These are phyloP conservation scores for Myodes glareolus DNA, from an alignment of 2,113 vertebrate genomes.

Conservation along the genomic window DNA sequence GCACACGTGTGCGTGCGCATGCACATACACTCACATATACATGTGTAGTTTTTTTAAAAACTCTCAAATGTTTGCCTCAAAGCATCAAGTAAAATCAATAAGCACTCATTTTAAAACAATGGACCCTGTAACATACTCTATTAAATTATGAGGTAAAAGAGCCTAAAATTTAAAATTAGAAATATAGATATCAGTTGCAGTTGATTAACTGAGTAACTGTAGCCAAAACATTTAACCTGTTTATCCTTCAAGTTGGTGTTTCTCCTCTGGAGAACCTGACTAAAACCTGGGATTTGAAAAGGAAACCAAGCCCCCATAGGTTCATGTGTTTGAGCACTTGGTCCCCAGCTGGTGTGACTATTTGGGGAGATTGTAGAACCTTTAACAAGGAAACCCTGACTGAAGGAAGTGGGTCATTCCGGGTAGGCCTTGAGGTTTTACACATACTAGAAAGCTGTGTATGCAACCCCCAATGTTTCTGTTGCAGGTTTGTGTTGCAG, in stretches of 20 bases:
- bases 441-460: neutral
- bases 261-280: neutral
- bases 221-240: constrained; percentile 3
- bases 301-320: neutral
- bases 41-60: neutral
- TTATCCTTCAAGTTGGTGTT: neutral
- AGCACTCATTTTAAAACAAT: neutral
- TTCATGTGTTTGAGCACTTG: neutral
- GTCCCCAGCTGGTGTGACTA: neutral
- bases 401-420: neutral
- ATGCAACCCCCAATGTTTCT: neutral
- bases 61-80: neutral
- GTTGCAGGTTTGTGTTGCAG: neutral
- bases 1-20: neutral
- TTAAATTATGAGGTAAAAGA: neutral
- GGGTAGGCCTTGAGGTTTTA: neutral
- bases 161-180: neutral
- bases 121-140: neutral
- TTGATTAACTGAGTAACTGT: neutral
- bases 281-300: neutral
- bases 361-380: neutral
- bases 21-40: neutral
- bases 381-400: neutral
- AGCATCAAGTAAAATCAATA: constrained; percentile 9
- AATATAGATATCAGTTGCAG: constrained; percentile 4